Conservation (phyloP, 2,113 vertebrate species). For the Psettodes erumei region DNA sequence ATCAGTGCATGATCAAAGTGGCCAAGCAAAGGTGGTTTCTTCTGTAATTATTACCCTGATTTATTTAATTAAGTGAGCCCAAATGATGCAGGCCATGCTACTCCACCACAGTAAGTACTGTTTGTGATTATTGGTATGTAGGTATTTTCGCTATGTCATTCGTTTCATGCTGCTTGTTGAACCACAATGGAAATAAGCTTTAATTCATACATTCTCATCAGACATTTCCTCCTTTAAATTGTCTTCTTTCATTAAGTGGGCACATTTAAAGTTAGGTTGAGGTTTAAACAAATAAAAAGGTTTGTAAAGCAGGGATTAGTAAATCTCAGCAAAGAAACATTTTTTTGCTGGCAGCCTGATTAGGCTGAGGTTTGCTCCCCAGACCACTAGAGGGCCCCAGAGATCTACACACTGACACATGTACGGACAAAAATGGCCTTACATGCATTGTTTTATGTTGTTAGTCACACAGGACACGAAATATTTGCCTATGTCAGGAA, state of each 20-base stretch:
- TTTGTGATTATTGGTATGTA: no score
- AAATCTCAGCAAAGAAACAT: no score
- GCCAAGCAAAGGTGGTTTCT: not conserved
- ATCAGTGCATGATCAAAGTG: not conserved
- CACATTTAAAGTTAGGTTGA: not conserved
- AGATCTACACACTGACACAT: conserved; percentile 3
- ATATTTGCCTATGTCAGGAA: not conserved
- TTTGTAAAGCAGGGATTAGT: not conserved
- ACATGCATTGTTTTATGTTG: not conserved
- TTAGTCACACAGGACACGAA: not conserved
- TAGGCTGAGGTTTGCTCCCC: not conserved
- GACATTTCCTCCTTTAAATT: not conserved
- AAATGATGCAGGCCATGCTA: not conserved
- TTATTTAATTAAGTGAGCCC: not conserved
- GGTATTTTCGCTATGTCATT: not conserved
- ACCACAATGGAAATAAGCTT: not conserved
- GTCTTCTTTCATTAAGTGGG: not conserved
- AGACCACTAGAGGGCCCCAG: conserved; percentile 66
- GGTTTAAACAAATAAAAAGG: not conserved
- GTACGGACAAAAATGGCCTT: not conserved
- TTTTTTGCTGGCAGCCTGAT: not conserved
- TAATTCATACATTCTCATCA: not conserved
- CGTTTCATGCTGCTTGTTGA: not conserved
- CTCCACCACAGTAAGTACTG: not conserved
- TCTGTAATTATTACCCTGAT: not conserved